Base-by-base conservation (phyloP, 2,888 invertebrate species). In the Acanthosepion esculentum region DNA sequence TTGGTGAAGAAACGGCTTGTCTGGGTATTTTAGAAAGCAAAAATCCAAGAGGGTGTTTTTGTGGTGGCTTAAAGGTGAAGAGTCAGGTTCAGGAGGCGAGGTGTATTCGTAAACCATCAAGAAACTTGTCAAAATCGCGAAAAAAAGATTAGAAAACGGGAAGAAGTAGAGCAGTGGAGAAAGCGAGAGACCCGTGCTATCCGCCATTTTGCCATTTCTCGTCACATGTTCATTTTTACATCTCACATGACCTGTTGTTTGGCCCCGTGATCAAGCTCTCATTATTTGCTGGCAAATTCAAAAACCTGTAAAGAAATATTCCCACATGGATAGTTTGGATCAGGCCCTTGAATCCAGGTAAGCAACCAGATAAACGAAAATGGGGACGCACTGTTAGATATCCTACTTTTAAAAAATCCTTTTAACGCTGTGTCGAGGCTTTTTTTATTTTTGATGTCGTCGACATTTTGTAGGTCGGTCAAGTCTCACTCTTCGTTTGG, bases 201-300 rank as follows among this genome's bases (percentile, higher is more conserved):
- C 78, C 78, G 78, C 78, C 78, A 78, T 78, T 78, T 78, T 78
- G 92, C 94, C 94, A 94, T 55, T 53, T 96, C 53, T 96, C 97
- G 97, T 97, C 97, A 97, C 97, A 97, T 97, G 97, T 97, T 97
- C 97, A 97, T 96, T 96, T 96, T 96, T 96, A 96, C 96, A 96
- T 97, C 97, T 97, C 97, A 97, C 97, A 97, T 97, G 97, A 97
- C 97, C 97, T 97, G 97, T 97, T 97, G 97, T 97, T 97, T 97
- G 97, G 97, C 97, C 97, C 97, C 97, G 97, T 97, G 97, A 97
- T 97, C 97, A 97, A 97, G 96, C 96, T 96, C 96, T 96, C 96
- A 95, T 96, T 96, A 96, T 96, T 97, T 97, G 97, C 97, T 97
- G 97, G 97, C 97, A 97, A 97, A 97, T 97, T 97, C 97, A 97